Base-by-base conservation (phyloP, 2,797 vertebrate species). In the Esox masquinongy region DNA sequence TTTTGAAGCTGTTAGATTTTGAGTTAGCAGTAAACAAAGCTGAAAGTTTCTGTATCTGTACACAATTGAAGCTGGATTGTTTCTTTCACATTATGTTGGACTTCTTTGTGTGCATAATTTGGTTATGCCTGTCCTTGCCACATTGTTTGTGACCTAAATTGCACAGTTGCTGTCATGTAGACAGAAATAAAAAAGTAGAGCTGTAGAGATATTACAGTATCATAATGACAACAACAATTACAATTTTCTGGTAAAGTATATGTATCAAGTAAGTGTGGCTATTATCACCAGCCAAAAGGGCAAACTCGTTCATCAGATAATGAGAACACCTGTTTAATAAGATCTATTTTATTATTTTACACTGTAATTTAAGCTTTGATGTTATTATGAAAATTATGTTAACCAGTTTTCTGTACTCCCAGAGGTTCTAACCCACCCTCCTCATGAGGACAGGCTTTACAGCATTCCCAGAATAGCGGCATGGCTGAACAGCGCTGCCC, bases 401-500 rank as follows among this genome's bases (percentile, higher is more conserved):
- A 47, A 47, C 12, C 43, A 11, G 43, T 47, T 11, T 14, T 47
- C 43, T 47, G 9, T 47, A 47, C 43, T 47, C 43, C 43, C 51
- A 53, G 51, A 67, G 93, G 94, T 78, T 88, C 91, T 82, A 92
- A 85, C 34, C 82, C 79, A 0, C 91, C 94, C 80, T 0, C 91
- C 93, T 0, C 93, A 96, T 26, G 95, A 96, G 85, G 95, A 93
- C 88, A 90, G 90, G 74, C 93, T 92, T 77, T 95, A 74, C 90
- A 91, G 86, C 91, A 94, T 82, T 79, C 94, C 87, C 92, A 94
- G 85, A 93, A 92, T 84, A 92, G 90, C 90, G 93, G 93, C 73
- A 98, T 98, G 97, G 95, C 97, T 2, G 96, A 97, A 80, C 95
- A 93, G 85, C 92, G 92, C 82, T 94, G 94, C 66, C 91, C 24